Evolutionary conservation across 2,797 vertebrate genomes (phyloP).

Genomic region (Hippoglossus hippoglossus): DNA sequence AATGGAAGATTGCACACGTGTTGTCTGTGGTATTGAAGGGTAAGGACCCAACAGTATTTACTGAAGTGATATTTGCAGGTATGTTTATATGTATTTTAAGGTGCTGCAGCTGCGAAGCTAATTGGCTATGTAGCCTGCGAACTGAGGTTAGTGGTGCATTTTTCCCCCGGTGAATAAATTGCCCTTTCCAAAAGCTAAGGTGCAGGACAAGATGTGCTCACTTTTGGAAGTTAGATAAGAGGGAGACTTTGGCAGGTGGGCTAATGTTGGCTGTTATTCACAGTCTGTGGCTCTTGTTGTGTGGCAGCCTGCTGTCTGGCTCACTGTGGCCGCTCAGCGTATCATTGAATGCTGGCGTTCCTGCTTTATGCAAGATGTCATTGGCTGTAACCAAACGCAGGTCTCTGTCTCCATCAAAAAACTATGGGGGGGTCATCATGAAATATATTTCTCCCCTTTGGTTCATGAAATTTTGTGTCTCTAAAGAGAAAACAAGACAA

Average conservation of each 20-base stretch:
- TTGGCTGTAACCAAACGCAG: neutral
- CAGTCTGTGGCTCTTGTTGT: neutral
- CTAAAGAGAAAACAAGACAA: neutral
- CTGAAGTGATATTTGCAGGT: neutral
- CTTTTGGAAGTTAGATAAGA: conserved; percentile 1
- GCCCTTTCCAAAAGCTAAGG: neutral
- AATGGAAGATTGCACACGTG: no score
- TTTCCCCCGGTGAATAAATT: neutral
- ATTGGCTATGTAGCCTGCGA: neutral
- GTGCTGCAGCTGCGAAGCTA: conserved; percentile 1
- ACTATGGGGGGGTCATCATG: neutral
- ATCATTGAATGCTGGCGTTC: neutral
- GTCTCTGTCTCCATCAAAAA: neutral
- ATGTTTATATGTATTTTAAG: neutral
- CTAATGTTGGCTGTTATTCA: neutral
- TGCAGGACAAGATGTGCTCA: neutral
- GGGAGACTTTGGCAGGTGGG: neutral
- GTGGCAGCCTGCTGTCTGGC: conserved; percentile 3
- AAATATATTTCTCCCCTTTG: neutral
- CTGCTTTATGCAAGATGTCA: neutral
- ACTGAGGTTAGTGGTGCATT: neutral
- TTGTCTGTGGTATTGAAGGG: no score
- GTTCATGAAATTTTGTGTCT: neutral
- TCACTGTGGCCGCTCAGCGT: neutral
- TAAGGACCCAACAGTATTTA: neutral